Conservation (phyloP, 2,888 invertebrate genomes). For the Trisateles emortualis region DNA sequence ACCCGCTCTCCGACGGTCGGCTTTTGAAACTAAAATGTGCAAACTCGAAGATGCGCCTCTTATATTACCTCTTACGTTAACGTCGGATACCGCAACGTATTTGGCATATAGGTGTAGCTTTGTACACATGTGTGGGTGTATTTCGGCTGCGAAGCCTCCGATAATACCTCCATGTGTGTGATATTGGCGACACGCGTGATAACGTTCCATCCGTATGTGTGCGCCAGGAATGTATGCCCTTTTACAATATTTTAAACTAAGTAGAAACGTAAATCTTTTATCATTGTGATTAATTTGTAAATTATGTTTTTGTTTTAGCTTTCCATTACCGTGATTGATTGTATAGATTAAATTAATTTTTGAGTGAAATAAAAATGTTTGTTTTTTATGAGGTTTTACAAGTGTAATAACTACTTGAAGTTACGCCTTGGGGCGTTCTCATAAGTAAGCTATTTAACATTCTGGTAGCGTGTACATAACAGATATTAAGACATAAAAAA, state of each 20-base stretch:
- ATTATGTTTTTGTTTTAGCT: conserved; percentile 37
- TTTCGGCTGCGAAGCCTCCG: conserved; percentile 71
- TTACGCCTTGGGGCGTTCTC: conserved; percentile 22
- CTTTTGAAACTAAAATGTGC: conserved; percentile 85
- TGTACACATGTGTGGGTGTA: conserved; percentile 68
- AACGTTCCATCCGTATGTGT: conserved; percentile 48
- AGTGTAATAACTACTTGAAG: conserved; percentile 1
- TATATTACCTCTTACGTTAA: conserved; percentile 86
- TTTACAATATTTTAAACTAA: conserved; percentile 59
- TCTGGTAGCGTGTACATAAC: conserved; percentile 48
- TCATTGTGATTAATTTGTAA: conserved; percentile 46
- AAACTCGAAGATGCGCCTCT: conserved; percentile 85
- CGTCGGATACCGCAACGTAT: conserved; percentile 83
- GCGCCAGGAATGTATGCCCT: conserved; percentile 56
- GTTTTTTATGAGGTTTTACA: conserved; percentile 6
- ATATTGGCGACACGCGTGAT: conserved; percentile 58
- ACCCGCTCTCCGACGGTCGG: conserved; percentile 78
- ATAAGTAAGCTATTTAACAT: conserved; percentile 49
- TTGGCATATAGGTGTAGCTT: conserved; percentile 74
- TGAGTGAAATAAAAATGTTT: neutral
- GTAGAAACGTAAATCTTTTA: conserved; percentile 47
- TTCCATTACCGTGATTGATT: conserved; percentile 35
- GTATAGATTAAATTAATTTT: conserved; percentile 28
- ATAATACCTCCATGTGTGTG: conserved; percentile 48
- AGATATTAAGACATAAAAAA: conserved; percentile 46